Percentiles rank a stretch among this genome's conserved stretches.
Conservation (phyloP, 2,797 vertebrate species). For the Semotilus atromaculatus region DNA sequence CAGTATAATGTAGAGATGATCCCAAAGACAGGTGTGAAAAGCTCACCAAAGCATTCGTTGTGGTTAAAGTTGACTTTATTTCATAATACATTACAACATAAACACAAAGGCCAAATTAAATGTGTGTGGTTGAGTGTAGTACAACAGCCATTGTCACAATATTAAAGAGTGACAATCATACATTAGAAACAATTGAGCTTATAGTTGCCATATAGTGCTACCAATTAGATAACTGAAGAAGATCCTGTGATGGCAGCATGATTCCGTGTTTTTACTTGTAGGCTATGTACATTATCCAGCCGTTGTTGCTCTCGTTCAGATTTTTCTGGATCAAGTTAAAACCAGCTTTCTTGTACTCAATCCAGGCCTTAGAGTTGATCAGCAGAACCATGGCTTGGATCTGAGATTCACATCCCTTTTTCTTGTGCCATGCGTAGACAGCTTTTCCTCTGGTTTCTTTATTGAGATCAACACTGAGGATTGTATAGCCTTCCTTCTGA, state of each 20-base stretch:
- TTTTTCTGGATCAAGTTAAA: slow-evolving; percentile 1
- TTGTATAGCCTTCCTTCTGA: background rate
- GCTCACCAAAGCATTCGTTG: background rate
- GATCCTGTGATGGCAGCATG: no score
- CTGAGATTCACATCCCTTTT: background rate
- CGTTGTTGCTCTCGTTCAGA: slow-evolving; percentile 15
- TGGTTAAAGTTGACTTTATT: background rate
- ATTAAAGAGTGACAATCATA: background rate
- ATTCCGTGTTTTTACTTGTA: background rate
- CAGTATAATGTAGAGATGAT: background rate
- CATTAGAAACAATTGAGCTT: no score
- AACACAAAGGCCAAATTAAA: background rate
- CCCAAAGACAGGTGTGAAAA: background rate
- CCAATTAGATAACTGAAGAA: background rate
- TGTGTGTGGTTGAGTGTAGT: background rate
- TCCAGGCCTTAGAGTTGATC: background rate
- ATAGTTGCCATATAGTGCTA: background rate
- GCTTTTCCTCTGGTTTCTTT: background rate
- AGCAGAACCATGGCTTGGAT: slow-evolving; percentile 20
- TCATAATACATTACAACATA: no score
- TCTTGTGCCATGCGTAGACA: background rate
- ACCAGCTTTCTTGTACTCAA: slow-evolving; percentile 19
- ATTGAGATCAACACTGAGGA: slow-evolving; percentile 6
- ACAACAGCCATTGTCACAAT: background rate
- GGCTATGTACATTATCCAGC: background rate